Percentiles rank a stretch among this genome's conserved stretches.
These are phyloP conservation scores for Troides aeacus DNA, from an alignment of 2,888 invertebrate genomes.

Conservation along the genomic window DNA sequence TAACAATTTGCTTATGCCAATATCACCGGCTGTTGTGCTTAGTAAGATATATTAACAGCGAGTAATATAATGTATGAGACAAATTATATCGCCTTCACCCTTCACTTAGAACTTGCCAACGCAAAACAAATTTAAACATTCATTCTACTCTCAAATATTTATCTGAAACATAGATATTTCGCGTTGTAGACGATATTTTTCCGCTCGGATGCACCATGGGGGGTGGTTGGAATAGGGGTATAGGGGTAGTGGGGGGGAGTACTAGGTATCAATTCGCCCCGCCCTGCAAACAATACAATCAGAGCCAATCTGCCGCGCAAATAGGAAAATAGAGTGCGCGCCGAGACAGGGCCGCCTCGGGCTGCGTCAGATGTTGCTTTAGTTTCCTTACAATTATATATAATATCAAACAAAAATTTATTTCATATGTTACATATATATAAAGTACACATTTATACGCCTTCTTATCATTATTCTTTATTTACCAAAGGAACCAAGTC, in stretches of 20 bases:
- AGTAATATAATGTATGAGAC: neutral
- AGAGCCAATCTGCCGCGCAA: slow-evolving; percentile 79
- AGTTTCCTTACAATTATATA: slow-evolving; percentile 23
- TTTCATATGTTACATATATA: too few species aligned
- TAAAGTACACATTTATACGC: too few species aligned
- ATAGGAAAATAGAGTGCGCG: slow-evolving; percentile 79
- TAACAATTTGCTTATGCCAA: too few species aligned
- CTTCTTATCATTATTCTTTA: too few species aligned
- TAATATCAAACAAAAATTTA: too few species aligned
- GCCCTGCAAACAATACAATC: slow-evolving; percentile 77
- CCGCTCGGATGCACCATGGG: slow-evolving; percentile 56
- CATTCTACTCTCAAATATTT: slow-evolving; percentile 68
- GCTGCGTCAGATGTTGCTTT: slow-evolving; percentile 34
- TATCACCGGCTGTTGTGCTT: too few species aligned
- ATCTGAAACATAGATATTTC: slow-evolving; percentile 66
- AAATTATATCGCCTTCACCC: slow-evolving; percentile 19
- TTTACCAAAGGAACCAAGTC: too few species aligned
- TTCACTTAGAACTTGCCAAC: slow-evolving; percentile 34
- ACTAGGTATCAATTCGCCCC: slow-evolving; percentile 56
- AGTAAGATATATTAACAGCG: too few species aligned
- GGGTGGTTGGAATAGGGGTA: slow-evolving; percentile 28
- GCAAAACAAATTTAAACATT: slow-evolving; percentile 52
- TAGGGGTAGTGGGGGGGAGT: slow-evolving; percentile 30
- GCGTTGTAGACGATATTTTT: slow-evolving; percentile 65
- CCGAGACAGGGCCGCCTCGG: slow-evolving; percentile 65